A percentile compares a stretch with the other conserved stretches of the same genome.
phyloP scores from a whole-genome alignment of 2,797 vertebrate genomes.

The Halcyon smyrnensis region DNA sequence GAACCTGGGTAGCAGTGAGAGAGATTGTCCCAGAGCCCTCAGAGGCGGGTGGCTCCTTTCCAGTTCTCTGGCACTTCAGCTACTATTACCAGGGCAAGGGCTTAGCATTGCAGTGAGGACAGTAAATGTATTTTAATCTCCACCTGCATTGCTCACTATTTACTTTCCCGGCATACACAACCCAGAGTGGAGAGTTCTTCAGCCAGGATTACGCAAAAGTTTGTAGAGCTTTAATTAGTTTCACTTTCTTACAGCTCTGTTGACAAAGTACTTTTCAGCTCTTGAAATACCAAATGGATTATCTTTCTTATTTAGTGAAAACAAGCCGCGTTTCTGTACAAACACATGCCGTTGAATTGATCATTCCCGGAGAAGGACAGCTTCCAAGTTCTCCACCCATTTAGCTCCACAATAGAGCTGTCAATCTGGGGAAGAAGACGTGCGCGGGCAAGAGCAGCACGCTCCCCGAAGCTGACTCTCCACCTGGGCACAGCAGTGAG shows the following conservation, averaged over 20 bases:
- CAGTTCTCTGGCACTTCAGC: slow-evolving; percentile 16
- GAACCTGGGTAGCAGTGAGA: neutral
- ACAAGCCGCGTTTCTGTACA: neutral
- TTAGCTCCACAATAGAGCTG: neutral
- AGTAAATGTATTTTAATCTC: slow-evolving; percentile 65
- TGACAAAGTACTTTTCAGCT: neutral
- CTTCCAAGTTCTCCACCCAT: neutral
- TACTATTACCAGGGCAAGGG: slow-evolving; percentile 52
- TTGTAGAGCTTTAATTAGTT: slow-evolving; percentile 3
- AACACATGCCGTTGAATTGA: neutral
- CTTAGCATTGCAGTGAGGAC: slow-evolving; percentile 64
- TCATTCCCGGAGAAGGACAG: neutral
- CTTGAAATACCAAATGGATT: neutral
- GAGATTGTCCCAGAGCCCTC: neutral
- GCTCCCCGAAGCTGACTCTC: neutral
- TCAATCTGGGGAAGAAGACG: neutral
- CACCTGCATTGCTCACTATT: slow-evolving; percentile 48
- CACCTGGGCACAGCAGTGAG: fast-evolving
- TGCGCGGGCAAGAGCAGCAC: neutral
- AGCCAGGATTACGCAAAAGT: neutral
- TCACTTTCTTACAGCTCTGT: neutral
- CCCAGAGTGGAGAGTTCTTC: neutral
- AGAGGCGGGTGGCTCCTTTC: neutral
- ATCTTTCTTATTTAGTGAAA: neutral
- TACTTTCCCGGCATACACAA: slow-evolving; percentile 15